These are phyloP conservation scores for Agrypnus murinus DNA, from an alignment of 2,888 invertebrate genomes.

Conservation along the genomic window DNA sequence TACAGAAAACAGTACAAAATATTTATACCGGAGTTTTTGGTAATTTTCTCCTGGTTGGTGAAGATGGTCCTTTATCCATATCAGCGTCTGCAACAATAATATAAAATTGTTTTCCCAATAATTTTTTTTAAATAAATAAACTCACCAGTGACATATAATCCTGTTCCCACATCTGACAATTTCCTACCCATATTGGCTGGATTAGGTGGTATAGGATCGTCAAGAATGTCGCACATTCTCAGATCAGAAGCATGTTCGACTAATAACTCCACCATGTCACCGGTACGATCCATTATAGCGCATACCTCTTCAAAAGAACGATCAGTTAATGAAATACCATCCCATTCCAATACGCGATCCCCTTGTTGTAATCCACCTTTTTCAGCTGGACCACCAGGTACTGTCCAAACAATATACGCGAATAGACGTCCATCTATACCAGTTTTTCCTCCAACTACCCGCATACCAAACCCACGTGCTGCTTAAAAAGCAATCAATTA, in stretches of 20 bases:
- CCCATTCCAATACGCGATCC: conserved; percentile 94
- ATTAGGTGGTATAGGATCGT: conserved; percentile 76
- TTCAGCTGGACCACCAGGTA: conserved; percentile 93
- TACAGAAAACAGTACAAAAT: conserved; percentile 58
- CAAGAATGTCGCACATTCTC: conserved; percentile 80
- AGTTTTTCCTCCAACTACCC: conserved; percentile 94
- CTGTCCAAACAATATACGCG: conserved; percentile 94
- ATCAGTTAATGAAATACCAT: conserved; percentile 90
- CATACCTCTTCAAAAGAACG: conserved; percentile 95
- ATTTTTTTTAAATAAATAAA: conserved; percentile 25
- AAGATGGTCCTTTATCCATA: conserved; percentile 88
- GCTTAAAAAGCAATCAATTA: conserved; percentile 56
- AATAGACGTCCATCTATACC: conserved; percentile 90
- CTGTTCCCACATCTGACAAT: conserved; percentile 71
- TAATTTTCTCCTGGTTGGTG: conserved; percentile 94
- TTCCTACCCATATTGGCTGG: conserved; percentile 65
- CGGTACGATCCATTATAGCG: conserved; percentile 90
- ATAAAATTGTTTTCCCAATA: conserved; percentile 34
- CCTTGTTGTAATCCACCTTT: conserved; percentile 91
- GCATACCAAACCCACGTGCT: conserved; percentile 95
- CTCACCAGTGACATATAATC: conserved; percentile 78
- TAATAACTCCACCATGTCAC: conserved; percentile 89
- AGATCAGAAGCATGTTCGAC: conserved; percentile 89
- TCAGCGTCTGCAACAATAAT: conserved; percentile 85
- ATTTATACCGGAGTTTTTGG: conserved; percentile 98